Base-by-base conservation (phyloP, 2,797 vertebrate species). In the Hyperoplus immaculatus region DNA sequence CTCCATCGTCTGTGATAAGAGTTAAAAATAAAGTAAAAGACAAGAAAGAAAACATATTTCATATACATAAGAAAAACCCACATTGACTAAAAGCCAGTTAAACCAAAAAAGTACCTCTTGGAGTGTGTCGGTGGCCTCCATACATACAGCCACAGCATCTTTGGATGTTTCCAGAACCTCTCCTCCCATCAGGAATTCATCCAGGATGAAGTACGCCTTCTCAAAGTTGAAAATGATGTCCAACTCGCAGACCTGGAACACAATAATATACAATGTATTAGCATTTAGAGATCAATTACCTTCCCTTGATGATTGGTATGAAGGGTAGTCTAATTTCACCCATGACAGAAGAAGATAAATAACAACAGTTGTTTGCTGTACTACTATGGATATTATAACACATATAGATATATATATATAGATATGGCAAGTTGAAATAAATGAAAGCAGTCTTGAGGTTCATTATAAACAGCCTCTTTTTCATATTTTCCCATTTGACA, bases 191-290 rank as follows among this genome's bases (percentile, higher is more conserved):
- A 99, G 95, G 92, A 98, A 97, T 70, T 98, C 97, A 41, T 98
- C 97, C 80, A 99, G 95, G 87, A 98, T 97, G 92, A 96, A 98
- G 88, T 98, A 98, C 6, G 97, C 97, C 92, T 98, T 98, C 89
- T 98, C 97, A 88, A 98, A 98, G 89, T 98, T 98, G 82, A 98
- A 98, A 80, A 98, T 98, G 73, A 99, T 97, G 90, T 99, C 98
- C 93, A 99, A 77, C 89, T 99, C 98, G 10, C 98, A 99, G 56
- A 99, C 97, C 97, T 99, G 88, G 58, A 69, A 45, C 10, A 76
- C 2, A 64, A 75, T 8, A 51, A 62, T 0, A 41, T 0, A 49
- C 6, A 12, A 8, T 29, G 2, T 0, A 8, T 69, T 29, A 69
- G 8, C 71, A 29, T 29, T 2, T 0, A 29, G 2, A 62, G 2